Evolutionary conservation across 2,888 invertebrate species (phyloP).

Genomic region (Scaptodrosophila latifasciaeformis): DNA sequence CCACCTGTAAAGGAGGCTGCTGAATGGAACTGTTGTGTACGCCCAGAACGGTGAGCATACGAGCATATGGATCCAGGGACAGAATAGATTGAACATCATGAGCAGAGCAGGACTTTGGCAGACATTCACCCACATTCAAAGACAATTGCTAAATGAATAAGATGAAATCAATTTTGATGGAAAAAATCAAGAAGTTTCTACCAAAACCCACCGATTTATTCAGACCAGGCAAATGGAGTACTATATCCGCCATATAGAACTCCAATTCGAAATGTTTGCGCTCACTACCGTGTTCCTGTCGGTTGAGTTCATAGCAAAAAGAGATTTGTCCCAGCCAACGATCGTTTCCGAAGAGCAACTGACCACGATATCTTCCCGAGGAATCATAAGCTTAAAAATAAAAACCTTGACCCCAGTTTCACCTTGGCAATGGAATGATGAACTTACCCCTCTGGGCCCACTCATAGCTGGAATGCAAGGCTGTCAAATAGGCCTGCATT

Average conservation of each 20-base stretch:
- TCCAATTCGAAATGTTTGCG: constrained; percentile 71
- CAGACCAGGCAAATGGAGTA: constrained; percentile 55
- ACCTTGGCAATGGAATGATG: neutral
- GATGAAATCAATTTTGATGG: neutral
- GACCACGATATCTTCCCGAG: constrained; percentile 86
- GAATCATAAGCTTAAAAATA: constrained; percentile 82
- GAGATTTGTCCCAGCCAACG: constrained; percentile 87
- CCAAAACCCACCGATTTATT: constrained; percentile 57
- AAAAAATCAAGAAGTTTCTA: neutral
- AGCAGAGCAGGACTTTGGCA: constrained; percentile 81
- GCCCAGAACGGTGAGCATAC: constrained; percentile 58
- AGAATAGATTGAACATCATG: constrained; percentile 76
- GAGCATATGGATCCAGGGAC: constrained; percentile 71
- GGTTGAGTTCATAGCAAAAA: constrained; percentile 80
- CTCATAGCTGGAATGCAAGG: constrained; percentile 78
- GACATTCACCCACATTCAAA: constrained; percentile 84
- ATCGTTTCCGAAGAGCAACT: constrained; percentile 86
- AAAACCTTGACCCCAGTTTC: neutral
- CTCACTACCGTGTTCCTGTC: constrained; percentile 49
- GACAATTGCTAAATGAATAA: constrained; percentile 77
- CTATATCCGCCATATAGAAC: constrained; percentile 69
- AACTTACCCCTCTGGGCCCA: constrained; percentile 90
- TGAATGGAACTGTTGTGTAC: constrained; percentile 36
- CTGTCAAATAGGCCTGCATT: constrained; percentile 78
- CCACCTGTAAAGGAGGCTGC: constrained; percentile 75